Evolutionary conservation across 2,888 invertebrate genomes (phyloP).

Genomic region (Drosophila neotestacea): DNA sequence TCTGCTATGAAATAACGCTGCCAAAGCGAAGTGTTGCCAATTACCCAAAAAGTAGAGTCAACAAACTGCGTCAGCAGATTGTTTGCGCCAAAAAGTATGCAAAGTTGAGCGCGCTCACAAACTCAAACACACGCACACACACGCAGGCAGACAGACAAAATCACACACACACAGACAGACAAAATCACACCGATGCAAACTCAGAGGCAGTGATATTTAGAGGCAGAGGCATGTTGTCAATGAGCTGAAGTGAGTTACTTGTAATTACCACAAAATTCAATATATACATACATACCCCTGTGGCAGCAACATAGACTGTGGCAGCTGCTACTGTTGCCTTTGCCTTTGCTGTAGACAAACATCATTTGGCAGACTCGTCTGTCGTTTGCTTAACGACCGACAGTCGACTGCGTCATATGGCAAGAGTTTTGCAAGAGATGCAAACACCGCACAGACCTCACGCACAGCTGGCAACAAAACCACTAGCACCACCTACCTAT

Average conservation of each 20-base stretch:
- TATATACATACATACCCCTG: constrained; percentile 56
- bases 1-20: constrained; percentile 28
- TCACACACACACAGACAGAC: neutral
- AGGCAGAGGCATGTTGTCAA: constrained; percentile 40
- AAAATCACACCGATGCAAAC: neutral
- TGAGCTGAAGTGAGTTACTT: constrained; percentile 77
- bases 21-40: constrained; percentile 60
- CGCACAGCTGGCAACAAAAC: constrained; percentile 60
- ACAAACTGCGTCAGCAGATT: constrained; percentile 70
- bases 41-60: constrained; percentile 67
- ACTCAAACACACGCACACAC: neutral
- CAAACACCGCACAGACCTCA: constrained; percentile 51
- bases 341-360: constrained; percentile 65
- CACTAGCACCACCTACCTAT: constrained; percentile 1
- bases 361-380: constrained; percentile 72
- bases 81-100: constrained; percentile 70
- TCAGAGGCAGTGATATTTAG: neutral
- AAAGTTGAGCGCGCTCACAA: constrained; percentile 26
- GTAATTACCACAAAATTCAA: constrained; percentile 80
- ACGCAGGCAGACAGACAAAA: neutral
- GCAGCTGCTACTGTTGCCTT: constrained; percentile 7
- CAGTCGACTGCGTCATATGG: constrained; percentile 58
- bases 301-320: constrained; percentile 8
- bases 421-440: constrained; percentile 54
- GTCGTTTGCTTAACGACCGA: constrained; percentile 70